Evolutionary conservation across 92 coral and sea anemone genomes (phyloP), one percentile per base, ranked within the genome.

Genomic region (Parazoanthus darwini): DNA sequence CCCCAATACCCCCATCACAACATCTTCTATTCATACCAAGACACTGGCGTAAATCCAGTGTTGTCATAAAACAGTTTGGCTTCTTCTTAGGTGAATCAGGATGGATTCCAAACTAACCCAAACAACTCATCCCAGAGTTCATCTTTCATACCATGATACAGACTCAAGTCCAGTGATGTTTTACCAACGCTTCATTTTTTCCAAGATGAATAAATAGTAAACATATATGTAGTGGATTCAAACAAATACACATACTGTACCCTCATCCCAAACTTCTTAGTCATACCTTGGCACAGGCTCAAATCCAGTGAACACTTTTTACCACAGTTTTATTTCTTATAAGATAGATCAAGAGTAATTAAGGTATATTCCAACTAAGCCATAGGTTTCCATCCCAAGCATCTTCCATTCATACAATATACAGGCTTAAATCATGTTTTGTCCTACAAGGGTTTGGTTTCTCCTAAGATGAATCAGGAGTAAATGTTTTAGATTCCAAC

Each of bases 321-420:
- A 91, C 94, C 77, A 74, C 89, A 83, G 8, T 89, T 88, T 91
- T 86, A 29, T 29, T 29, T 29, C 33, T 29, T 29, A 29, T 83
- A 91, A 16, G 98, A 89, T 42, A 72, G 22, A 37, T 94, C 96
- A 77, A 96, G 95, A 35, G 94, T 90, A 77, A 95, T 94, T 22
- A 93, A 76, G 16, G 93, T 58, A 22, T 95, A 91, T 88, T 95
- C 95, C 18, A 46, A 13, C 59, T 11, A 48, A 48, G 7, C 11
- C 59, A 22, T 4, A 39, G 20, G 2, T 11, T 29, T 44, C 9
- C 96, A 70, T 95, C 97, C 75, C 36, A 3, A 14, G 0, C 7
- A 16, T 6, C 29, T 22, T 39, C 39, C 20, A 36, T 36, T 51
- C 9, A 25, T 51, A 29, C 85, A 71, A 51, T 20, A 8, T 29